Evolutionary conservation across 30 jellyfish, hydroid and myxozoan genomes (phyloP), one percentile per base, ranked within the genome.

Genomic region (Euphysa ruthae): DNA sequence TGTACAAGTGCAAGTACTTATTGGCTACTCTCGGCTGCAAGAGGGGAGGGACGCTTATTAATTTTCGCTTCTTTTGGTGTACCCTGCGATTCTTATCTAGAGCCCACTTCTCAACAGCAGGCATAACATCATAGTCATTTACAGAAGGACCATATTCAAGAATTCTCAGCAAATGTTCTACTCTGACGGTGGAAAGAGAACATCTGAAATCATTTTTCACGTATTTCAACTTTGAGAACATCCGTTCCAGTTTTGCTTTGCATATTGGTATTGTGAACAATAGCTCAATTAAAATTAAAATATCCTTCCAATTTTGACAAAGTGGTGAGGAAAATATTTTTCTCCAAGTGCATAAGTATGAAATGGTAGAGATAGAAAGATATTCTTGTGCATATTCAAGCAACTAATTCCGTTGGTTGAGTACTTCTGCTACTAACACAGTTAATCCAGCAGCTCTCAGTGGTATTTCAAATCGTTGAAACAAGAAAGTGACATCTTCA

Each of bases 191-290:
- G 3, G 60, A 46, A 64, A 61, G 32, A 21, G 74, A 61, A 35
- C 65, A n/a, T 32, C 66, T 4, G n/a, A 18, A 25, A n/a, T 25
- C 65, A 61, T 64, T 61, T 61, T 61, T 61, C 14, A 61, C 65
- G 14, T 14, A 2, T 28, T 61, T 61, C 66, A 25, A 18, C 7
- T 25, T 25, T 25, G 74, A 61, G 32, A 61, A 61, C 65, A 58
- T 14, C 16, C 72, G 16, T 32, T 61, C 74, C n/a, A 61, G 30
- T 4, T 61, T 61, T 2, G 74, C 64, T 13, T 51, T 51, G 64
- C 26, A 7, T 12, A 51, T 19, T 7, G 64, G 64, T 12, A 51
- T 7, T 12, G 74, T 2, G 3, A 27, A 58, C 13, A 58, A n/a
- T 38, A 38, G n/a, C 3, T 46, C 7, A 46, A 46, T 46, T 46